These are phyloP conservation scores for Hydraecia micacea DNA, from an alignment of 2,888 invertebrate species.

Conservation along the genomic window DNA sequence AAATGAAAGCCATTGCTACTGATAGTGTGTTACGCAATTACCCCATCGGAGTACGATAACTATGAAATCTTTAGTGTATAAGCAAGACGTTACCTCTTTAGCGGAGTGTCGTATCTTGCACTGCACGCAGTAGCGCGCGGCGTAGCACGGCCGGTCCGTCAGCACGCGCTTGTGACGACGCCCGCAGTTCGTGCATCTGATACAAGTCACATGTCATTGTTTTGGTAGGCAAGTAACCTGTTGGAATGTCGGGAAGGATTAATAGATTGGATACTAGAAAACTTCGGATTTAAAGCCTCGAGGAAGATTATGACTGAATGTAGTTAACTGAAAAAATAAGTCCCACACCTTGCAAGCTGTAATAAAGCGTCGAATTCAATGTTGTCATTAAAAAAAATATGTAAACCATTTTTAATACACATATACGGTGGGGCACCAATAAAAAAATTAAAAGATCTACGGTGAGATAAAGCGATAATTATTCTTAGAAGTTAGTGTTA, in stretches of 20 bases:
- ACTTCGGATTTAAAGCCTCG: neutral
- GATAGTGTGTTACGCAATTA: no score
- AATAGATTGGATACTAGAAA: neutral
- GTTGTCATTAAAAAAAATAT: neutral
- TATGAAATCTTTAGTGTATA: no score
- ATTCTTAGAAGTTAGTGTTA: neutral
- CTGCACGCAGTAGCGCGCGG: slow-evolving; percentile 96
- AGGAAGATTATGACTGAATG: neutral
- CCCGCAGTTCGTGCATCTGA: slow-evolving; percentile 97
- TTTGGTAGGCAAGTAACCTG: slow-evolving; percentile 12
- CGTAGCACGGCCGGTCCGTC: slow-evolving; percentile 96
- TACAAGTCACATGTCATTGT: slow-evolving; percentile 19
- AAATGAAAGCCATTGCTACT: no score
- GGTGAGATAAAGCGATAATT: neutral
- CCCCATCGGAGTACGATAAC: no score
- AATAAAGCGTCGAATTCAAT: neutral
- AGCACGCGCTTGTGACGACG: slow-evolving; percentile 96
- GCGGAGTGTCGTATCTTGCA: slow-evolving; percentile 97
- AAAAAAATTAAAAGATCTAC: neutral
- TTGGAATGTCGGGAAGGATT: neutral
- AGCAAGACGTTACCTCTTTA: slow-evolving; percentile 91
- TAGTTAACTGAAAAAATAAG: neutral
- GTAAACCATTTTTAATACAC: neutral
- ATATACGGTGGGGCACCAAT: neutral
- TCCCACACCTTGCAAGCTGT: neutral